Percentiles rank a stretch among this genome's conserved stretches.
Conservation (phyloP, 2,888 invertebrate genomes). For the Drosophila seclusa region DNA sequence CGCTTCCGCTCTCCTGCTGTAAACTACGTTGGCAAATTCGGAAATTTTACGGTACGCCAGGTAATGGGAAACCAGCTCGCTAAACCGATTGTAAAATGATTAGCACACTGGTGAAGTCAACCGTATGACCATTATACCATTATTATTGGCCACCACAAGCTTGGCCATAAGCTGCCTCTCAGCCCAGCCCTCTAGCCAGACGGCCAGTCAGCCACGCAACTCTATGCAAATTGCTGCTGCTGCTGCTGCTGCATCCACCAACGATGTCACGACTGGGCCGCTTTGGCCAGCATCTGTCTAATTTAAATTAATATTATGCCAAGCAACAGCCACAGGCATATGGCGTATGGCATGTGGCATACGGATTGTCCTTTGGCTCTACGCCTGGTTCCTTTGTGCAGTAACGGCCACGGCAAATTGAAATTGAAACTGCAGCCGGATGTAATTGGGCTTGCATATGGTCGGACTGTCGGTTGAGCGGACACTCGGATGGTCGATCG, state of each 20-base stretch:
- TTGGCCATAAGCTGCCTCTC: constrained; percentile 40
- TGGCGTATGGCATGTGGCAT: constrained; percentile 25
- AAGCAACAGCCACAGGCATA: constrained; percentile 45
- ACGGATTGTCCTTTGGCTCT: constrained; percentile 47
- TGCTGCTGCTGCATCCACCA: constrained; percentile 2
- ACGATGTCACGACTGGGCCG: constrained; percentile 26
- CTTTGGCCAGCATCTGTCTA: constrained; percentile 65
- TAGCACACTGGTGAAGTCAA: constrained; percentile 51
- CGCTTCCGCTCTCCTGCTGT: constrained; percentile 29
- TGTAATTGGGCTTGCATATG: constrained; percentile 80
- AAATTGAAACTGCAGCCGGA: constrained; percentile 81
- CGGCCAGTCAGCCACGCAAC: not conserved
- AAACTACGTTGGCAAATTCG: constrained; percentile 47
- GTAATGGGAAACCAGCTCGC: constrained; percentile 26
- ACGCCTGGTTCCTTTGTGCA: constrained; percentile 24
- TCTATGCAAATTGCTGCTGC: constrained; percentile 32
- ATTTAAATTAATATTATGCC: constrained; percentile 81
- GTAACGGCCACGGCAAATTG: constrained; percentile 62
- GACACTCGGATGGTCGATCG: constrained; percentile 14
- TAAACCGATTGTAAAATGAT: constrained; percentile 65
- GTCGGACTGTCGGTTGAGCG: constrained; percentile 28
- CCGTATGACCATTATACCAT: constrained; percentile 51
- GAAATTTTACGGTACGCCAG: constrained; percentile 57
- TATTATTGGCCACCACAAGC: constrained; percentile 43
- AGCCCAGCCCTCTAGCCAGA: not conserved